Evolutionary conservation across 2,888 invertebrate genomes (phyloP).

Genomic region (Eretmocerus hayati): DNA sequence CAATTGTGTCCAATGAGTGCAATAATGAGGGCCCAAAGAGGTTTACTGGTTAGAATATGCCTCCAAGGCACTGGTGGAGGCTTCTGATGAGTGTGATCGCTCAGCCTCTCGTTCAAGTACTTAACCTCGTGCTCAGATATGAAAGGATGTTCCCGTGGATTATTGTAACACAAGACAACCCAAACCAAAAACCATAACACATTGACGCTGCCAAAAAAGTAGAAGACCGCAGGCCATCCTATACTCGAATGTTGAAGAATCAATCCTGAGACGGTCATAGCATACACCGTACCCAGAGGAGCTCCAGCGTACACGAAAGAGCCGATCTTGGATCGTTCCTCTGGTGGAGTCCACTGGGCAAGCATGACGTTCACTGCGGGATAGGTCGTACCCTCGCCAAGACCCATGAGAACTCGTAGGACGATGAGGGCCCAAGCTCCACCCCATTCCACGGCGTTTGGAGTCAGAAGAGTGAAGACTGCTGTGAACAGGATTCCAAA

Average conservation of each 20-base stretch:
- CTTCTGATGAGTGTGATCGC: conserved; percentile 39
- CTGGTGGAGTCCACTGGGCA: conserved; percentile 73
- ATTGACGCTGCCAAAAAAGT: conserved; percentile 70
- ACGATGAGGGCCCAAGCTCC: conserved; percentile 66
- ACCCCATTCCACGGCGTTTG: conserved; percentile 61
- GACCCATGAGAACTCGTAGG: conserved; percentile 69
- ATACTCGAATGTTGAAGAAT: conserved; percentile 57
- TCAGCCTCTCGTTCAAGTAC: conserved; percentile 38
- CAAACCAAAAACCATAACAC: conserved; percentile 67
- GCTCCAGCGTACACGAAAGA: conserved; percentile 75
- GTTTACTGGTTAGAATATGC: conserved; percentile 51
- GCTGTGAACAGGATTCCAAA: conserved; percentile 78
- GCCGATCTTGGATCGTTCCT: conserved; percentile 63
- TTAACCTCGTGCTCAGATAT: conserved; percentile 42
- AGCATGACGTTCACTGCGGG: conserved; percentile 70
- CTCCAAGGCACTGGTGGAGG: conserved; percentile 40
- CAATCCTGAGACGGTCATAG: conserved; percentile 61
- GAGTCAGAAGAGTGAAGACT: conserved; percentile 73
- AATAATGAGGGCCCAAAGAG: conserved; percentile 66
- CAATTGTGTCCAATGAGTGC: conserved; percentile 50
- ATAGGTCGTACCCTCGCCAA: conserved; percentile 80
- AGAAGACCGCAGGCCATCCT: conserved; percentile 74
- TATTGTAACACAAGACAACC: conserved; percentile 47
- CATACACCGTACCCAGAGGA: conserved; percentile 61
- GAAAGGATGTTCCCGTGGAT: conserved; percentile 44